Evolutionary conservation across 2,113 vertebrate species (phyloP).

Genomic region (human): GRCh38 chr1:178953001-178953500

Average conservation of each 20-base stretch:
- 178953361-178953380: not conserved
- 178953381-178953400: not conserved
- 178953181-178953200: slow-evolving; percentile 33
- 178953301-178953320: not conserved
- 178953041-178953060: not conserved
- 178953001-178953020: not conserved
- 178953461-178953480: not conserved
- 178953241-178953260: slow-evolving; percentile 70
- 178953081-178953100: slow-evolving; percentile 12
- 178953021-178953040: slow-evolving; percentile 32
- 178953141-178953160: not conserved
- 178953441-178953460: not conserved
- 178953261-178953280: slow-evolving; percentile 60
- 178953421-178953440: not conserved
- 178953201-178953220: slow-evolving; percentile 49
- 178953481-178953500: not conserved
- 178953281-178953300: slow-evolving; percentile 62
- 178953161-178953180: not conserved
- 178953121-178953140: not conserved
- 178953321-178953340: not conserved
- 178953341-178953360: not conserved
- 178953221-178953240: slow-evolving; percentile 45
- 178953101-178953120: slow-evolving; percentile 57
- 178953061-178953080: slow-evolving; percentile 10
- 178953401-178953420: not conserved